Conservation (phyloP, 53 echinoderm and acorn worm species). For the Actinopyga echinites region DNA sequence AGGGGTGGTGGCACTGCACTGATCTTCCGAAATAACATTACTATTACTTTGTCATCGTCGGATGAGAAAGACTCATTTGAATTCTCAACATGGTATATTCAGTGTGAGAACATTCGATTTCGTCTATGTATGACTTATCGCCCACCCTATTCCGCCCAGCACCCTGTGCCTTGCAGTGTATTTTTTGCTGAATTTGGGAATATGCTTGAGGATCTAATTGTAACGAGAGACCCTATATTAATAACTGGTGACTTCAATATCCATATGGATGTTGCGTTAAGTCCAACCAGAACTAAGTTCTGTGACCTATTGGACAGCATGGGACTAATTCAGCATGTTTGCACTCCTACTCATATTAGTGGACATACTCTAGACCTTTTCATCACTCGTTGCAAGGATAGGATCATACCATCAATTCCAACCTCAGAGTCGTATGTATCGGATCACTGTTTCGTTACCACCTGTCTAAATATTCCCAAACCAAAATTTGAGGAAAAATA, state of each 20-base stretch:
- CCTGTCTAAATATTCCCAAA: not conserved
- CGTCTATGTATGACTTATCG: too few species aligned
- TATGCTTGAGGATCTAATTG: not conserved
- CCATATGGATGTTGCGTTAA: not conserved
- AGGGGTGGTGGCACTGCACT: too few species aligned
- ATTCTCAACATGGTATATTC: too few species aligned
- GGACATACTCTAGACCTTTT: not conserved
- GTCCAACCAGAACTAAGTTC: too few species aligned
- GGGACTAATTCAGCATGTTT: too few species aligned
- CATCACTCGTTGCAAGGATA: not conserved
- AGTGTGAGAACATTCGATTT: too few species aligned
- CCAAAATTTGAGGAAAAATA: not conserved
- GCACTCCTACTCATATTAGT: not conserved
- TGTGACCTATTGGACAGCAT: too few species aligned
- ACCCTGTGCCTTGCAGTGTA: too few species aligned
- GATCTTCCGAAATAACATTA: too few species aligned
- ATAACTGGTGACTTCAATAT: not conserved
- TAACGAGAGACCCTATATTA: not conserved
- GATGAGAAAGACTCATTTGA: too few species aligned
- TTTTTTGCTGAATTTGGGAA: not conserved
- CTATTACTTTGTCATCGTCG: too few species aligned
- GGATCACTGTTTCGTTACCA: not conserved
- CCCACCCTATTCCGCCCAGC: too few species aligned
- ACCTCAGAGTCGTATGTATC: not conserved
- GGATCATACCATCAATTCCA: not conserved